phyloP scores from a whole-genome alignment of 2,797 vertebrate genomes.

The Acanthurus lineatus region DNA sequence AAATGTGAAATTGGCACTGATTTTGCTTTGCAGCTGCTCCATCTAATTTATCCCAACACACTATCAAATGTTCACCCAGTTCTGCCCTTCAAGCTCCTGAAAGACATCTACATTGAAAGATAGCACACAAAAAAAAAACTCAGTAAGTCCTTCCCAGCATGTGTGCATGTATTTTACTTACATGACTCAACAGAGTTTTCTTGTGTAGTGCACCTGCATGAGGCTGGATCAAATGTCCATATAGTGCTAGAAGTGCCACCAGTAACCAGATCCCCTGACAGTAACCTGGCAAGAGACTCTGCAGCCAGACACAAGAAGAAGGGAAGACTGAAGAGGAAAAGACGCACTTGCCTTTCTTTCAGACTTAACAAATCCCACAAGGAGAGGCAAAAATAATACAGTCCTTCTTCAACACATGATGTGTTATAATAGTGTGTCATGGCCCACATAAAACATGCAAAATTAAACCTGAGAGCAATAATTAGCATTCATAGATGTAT shows the following conservation, averaged over 20 bases:
- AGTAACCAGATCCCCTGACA: slow-evolving; percentile 71
- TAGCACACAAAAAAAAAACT: slow-evolving; percentile 16
- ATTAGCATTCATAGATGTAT: slow-evolving; percentile 69
- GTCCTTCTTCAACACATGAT: slow-evolving; percentile 65
- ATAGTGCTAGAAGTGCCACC: slow-evolving; percentile 56
- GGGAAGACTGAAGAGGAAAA: slow-evolving; percentile 18
- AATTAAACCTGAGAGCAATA: slow-evolving; percentile 73
- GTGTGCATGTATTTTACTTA: slow-evolving; percentile 55
- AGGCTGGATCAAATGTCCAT: slow-evolving; percentile 56
- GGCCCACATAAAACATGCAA: slow-evolving; percentile 79
- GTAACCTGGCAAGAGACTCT: slow-evolving; percentile 47
- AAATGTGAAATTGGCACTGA: slow-evolving; percentile 45
- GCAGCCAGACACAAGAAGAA: slow-evolving; percentile 32
- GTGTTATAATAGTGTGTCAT: slow-evolving; percentile 68
- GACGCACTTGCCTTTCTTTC: slow-evolving; percentile 42
- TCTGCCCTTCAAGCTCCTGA: slow-evolving; percentile 22
- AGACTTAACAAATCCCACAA: slow-evolving; percentile 52
- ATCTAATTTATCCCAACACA: slow-evolving; percentile 46
- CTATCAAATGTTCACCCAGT: slow-evolving; percentile 33
- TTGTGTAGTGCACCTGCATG: slow-evolving; percentile 63
- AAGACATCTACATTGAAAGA: slow-evolving; percentile 30
- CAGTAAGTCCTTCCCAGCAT: slow-evolving; percentile 26
- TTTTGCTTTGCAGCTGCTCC: slow-evolving; percentile 52
- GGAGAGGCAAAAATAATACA: slow-evolving; percentile 73
- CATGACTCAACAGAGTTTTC: slow-evolving; percentile 59